These are phyloP conservation scores for Lophotis ruficrista DNA, from an alignment of 2,113 vertebrate genomes.

Conservation along the genomic window DNA sequence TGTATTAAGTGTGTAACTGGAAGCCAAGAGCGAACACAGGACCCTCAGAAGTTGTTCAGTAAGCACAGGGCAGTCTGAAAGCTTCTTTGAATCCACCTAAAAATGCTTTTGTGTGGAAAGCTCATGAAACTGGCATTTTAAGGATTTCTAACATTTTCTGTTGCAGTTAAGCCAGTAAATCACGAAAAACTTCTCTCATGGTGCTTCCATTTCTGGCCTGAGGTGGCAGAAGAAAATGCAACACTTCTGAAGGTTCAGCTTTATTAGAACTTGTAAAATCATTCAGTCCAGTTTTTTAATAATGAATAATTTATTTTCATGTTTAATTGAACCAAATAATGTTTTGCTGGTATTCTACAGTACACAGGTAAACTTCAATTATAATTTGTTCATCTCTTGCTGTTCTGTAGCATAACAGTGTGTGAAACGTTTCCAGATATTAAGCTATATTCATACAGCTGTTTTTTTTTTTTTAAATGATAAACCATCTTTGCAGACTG, in stretches of 20 bases:
- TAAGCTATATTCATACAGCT: not conserved
- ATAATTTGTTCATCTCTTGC: not conserved
- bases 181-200: not conserved
- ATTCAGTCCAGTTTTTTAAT: not conserved
- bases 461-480: not conserved
- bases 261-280: not conserved
- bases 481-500: not conserved
- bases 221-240: not conserved
- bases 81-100: not conserved
- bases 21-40: not conserved
- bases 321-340: not conserved
- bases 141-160: not conserved
- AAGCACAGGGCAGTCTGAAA: not conserved
- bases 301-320: not conserved
- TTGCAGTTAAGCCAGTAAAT: not conserved
- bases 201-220: not conserved
- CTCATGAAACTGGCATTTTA: not conserved
- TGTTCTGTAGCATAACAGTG: not conserved
- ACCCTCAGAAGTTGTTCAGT: not conserved
- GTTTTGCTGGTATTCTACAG: not conserved
- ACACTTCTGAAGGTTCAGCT: not conserved
- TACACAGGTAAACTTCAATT: not conserved
- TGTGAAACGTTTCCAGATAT: not conserved
- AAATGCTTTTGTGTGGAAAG: not conserved
- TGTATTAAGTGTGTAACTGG: rapidly evolving